Percentiles rank a stretch among this genome's conserved stretches.
Conservation (phyloP, 2,888 invertebrate species). For the Doris montereyensis region DNA sequence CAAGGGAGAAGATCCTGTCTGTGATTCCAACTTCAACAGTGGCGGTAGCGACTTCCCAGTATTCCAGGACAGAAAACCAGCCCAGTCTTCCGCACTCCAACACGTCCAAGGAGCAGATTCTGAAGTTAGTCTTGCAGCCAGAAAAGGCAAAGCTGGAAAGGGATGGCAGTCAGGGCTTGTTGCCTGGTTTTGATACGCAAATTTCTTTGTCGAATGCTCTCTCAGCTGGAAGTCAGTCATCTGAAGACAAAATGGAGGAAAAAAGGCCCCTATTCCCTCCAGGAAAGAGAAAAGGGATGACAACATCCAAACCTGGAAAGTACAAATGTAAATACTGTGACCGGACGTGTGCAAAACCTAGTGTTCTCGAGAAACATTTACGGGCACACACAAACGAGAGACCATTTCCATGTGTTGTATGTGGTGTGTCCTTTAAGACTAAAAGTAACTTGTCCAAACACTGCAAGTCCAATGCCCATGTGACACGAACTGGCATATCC, state of each 20-base stretch:
- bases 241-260: conserved; percentile 31
- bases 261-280: conserved; percentile 30
- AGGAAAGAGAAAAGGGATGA: too few relatives aligned
- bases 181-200: too few relatives aligned
- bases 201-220: too few relatives aligned
- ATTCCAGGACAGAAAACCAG: too few relatives aligned
- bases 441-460: conserved; percentile 97
- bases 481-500: conserved; percentile 46
- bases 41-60: too few relatives aligned
- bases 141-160: too few relatives aligned
- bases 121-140: too few relatives aligned
- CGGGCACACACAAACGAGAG: conserved; percentile 94
- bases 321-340: conserved; percentile 97
- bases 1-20: conserved; percentile 24
- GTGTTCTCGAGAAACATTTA: conserved; percentile 97
- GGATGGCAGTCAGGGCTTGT: too few relatives aligned
- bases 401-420: conserved; percentile 95
- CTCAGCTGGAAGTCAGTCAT: too few relatives aligned
- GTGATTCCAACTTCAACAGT: conserved; percentile 27
- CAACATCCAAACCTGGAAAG: conserved; percentile 79
- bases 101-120: too few relatives aligned
- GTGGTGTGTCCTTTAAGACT: conserved; percentile 97
- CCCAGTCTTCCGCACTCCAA: too few relatives aligned
- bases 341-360: conserved; percentile 97
- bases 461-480: conserved; percentile 96